These are phyloP conservation scores for Paraplagusia blochii DNA, from an alignment of 2,113 vertebrate species.

Conservation along the genomic window DNA sequence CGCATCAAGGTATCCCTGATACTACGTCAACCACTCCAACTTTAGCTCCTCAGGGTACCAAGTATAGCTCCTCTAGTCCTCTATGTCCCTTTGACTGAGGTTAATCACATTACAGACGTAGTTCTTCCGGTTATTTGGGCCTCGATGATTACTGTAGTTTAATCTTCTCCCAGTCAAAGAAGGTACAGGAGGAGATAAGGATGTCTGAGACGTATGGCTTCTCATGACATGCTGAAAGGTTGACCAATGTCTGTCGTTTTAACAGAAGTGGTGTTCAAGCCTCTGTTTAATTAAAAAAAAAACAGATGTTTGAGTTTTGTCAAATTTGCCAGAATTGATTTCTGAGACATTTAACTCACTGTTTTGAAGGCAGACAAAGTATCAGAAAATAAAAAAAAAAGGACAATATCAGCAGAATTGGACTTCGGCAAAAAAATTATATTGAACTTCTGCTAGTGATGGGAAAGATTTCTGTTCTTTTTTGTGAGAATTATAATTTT, in stretches of 20 bases:
- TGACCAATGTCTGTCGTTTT: no score
- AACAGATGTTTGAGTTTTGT: no score
- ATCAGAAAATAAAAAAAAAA: no score
- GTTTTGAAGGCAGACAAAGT: no score
- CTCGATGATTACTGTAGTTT: constrained; percentile 57
- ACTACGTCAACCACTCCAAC: background rate
- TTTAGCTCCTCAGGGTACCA: background rate
- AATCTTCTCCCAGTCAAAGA: constrained; percentile 61
- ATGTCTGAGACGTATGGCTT: constrained; percentile 42
- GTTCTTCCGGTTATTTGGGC: constrained; percentile 60
- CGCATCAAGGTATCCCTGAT: background rate
- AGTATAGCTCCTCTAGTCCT: background rate
- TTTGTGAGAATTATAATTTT: no score
- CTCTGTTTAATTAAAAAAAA: no score
- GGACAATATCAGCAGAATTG: no score
- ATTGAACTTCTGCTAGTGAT: no score
- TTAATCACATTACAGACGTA: constrained; percentile 10
- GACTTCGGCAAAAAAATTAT: no score
- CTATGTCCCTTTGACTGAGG: background rate
- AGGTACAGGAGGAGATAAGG: constrained; percentile 58
- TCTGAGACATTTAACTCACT: no score
- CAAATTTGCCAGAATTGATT: no score
- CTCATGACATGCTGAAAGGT: constrained; percentile 7
- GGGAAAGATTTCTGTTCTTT: no score
- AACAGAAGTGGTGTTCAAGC: constrained; percentile 9